A percentile compares a stretch with the other conserved stretches of the same genome.
These are phyloP conservation scores for Saccostrea cuccullata DNA, from an alignment of 1,140 invertebrate species.

Conservation along the genomic window DNA sequence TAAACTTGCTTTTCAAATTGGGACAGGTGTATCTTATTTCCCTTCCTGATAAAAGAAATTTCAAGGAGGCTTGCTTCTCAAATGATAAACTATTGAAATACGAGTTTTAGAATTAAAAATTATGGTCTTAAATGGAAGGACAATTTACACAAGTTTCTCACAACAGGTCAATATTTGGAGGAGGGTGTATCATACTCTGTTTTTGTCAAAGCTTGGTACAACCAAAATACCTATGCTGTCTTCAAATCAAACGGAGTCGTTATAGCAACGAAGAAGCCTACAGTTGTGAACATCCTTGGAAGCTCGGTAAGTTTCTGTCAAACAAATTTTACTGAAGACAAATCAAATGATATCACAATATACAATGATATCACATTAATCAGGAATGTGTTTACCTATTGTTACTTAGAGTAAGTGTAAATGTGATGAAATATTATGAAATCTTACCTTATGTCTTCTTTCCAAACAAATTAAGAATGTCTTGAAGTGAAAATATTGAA, in stretches of 20 bases:
- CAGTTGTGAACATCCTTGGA: conserved; percentile 39
- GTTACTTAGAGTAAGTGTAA: no score
- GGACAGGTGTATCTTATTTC: background rate
- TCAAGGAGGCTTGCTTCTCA: background rate
- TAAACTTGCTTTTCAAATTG: background rate
- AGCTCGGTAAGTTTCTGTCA: conserved; percentile 40
- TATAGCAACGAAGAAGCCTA: background rate
- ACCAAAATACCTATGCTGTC: conserved; percentile 44
- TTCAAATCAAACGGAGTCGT: conserved; percentile 50
- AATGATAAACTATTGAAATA: background rate
- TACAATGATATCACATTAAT: background rate
- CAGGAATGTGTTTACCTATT: background rate
- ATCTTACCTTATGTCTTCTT: no score
- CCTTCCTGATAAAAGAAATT: background rate
- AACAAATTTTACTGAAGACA: background rate
- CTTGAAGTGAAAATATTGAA: no score
- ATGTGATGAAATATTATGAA: background rate
- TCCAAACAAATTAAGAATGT: no score
- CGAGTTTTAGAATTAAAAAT: background rate
- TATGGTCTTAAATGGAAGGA: no score
- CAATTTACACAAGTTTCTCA: background rate
- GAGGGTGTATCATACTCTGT: conserved; percentile 45
- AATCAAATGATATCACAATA: background rate
- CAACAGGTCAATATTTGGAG: conserved; percentile 30
- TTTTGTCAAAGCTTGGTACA: conserved; percentile 47